Conservation (phyloP, 2,888 invertebrate species). For the Papilio demoleus region DNA sequence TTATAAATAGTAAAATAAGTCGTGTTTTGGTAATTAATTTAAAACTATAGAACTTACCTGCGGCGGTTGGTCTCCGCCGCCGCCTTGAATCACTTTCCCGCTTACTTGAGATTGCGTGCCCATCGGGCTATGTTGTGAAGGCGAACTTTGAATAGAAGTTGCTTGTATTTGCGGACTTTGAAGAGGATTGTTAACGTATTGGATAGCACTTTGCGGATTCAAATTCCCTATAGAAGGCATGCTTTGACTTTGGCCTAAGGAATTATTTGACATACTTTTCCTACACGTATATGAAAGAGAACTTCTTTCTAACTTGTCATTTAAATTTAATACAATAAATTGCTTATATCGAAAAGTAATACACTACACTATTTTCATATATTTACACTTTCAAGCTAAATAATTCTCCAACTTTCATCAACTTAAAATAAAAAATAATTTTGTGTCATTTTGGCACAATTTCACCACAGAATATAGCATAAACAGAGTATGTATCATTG, state of each 20-base stretch:
- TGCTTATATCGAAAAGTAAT: not conserved
- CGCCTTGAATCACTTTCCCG: slow-evolving; percentile 60
- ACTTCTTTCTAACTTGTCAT: not conserved
- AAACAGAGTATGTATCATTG: no score
- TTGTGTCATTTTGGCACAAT: no score
- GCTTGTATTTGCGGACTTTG: slow-evolving; percentile 74
- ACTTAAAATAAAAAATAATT: no score
- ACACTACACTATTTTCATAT: not conserved
- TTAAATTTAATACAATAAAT: not conserved
- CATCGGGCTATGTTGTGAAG: slow-evolving; percentile 79
- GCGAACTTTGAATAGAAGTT: slow-evolving; percentile 69
- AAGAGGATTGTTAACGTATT: slow-evolving; percentile 72
- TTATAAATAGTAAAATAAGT: no score
- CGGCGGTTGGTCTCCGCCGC: slow-evolving; percentile 62
- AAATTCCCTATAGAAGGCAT: slow-evolving; percentile 71
- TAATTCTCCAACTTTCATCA: no score
- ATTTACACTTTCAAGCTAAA: not conserved
- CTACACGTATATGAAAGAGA: slow-evolving; percentile 19
- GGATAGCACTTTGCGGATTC: slow-evolving; percentile 65
- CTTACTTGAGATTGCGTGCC: slow-evolving; percentile 63
- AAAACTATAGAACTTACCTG: slow-evolving; percentile 56
- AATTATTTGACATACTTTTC: slow-evolving; percentile 59
- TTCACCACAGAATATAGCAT: no score
- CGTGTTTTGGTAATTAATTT: no score
- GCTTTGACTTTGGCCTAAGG: slow-evolving; percentile 60